Evolutionary conservation across 2,113 vertebrate species (phyloP).

Genomic region (Phyllopteryx taeniolatus): DNA sequence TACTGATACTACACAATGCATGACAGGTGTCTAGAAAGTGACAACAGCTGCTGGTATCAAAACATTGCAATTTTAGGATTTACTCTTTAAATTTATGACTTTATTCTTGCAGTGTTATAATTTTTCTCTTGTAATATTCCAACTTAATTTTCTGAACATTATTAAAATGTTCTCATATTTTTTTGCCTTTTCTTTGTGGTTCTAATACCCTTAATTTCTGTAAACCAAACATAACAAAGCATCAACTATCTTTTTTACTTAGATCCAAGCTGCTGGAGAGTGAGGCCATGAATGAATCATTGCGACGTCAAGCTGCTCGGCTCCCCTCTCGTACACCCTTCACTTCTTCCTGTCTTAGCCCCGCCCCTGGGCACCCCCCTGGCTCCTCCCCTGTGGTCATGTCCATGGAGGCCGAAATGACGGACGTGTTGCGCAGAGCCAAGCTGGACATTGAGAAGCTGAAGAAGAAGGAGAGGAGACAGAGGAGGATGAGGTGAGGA

Average conservation of each 20-base stretch:
- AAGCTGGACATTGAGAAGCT: conserved; percentile 91
- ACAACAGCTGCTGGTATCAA: too few species aligned
- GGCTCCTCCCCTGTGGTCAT: conserved; percentile 70
- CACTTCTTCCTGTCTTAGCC: conserved; percentile 50
- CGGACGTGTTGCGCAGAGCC: conserved; percentile 84
- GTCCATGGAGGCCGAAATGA: conserved; percentile 83
- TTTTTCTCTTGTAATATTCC: not conserved
- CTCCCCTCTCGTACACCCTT: conserved; percentile 74
- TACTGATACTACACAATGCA: too few species aligned
- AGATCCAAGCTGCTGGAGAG: conserved; percentile 94
- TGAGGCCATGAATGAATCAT: conserved; percentile 92
- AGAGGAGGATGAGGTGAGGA: conserved; percentile 84
- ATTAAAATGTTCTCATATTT: not conserved
- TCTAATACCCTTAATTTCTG: not conserved
- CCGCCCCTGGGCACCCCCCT: conserved; percentile 52
- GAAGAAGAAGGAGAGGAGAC: conserved; percentile 88
- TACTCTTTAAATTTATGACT: too few species aligned
- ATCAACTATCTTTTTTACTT: not conserved
- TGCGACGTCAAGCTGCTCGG: conserved; percentile 82
- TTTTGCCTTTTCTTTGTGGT: not conserved
- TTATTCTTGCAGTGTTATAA: not conserved
- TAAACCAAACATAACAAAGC: not conserved
- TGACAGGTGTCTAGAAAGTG: too few species aligned
- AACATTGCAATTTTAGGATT: too few species aligned
- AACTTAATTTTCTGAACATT: not conserved